These are phyloP conservation scores for Sminthurinus aureus DNA, from an alignment of 2,888 invertebrate species.

Conservation along the genomic window DNA sequence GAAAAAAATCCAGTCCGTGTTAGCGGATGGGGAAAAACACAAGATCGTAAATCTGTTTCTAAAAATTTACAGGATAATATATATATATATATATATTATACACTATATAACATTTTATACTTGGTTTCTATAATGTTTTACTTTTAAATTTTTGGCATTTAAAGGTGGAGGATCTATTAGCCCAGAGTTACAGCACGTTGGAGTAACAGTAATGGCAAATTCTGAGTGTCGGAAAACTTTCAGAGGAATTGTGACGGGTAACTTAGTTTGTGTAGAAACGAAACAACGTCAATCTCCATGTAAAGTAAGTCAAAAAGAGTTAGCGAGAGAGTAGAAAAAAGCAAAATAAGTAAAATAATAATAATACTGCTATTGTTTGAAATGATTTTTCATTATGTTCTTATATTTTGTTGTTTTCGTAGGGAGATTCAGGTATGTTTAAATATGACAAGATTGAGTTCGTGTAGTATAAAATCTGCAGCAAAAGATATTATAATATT, in stretches of 20 bases:
- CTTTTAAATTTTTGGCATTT: background rate
- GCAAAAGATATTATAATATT: too few species aligned
- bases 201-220: slow-evolving; percentile 52
- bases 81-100: background rate
- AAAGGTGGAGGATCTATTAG: slow-evolving; percentile 46
- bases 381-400: background rate
- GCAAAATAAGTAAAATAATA: background rate
- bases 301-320: slow-evolving; percentile 48
- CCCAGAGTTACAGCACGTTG: slow-evolving; percentile 55
- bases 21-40: slow-evolving; percentile 58
- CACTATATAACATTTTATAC: background rate
- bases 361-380: background rate
- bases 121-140: background rate
- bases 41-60: slow-evolving; percentile 47
- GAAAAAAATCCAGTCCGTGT: slow-evolving; percentile 51
- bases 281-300: slow-evolving; percentile 55
- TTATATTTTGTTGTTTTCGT: slow-evolving; percentile 13
- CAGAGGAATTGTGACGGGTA: slow-evolving; percentile 56
- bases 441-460: too few species aligned
- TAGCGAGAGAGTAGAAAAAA: background rate
- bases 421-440: too few species aligned
- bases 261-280: slow-evolving; percentile 56
- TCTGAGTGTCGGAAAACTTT: slow-evolving; percentile 52
- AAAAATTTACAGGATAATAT: background rate
- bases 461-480: too few species aligned